phyloP scores from a whole-genome alignment of 2,888 invertebrate genomes.

The Lasioglossum leucozonium region DNA sequence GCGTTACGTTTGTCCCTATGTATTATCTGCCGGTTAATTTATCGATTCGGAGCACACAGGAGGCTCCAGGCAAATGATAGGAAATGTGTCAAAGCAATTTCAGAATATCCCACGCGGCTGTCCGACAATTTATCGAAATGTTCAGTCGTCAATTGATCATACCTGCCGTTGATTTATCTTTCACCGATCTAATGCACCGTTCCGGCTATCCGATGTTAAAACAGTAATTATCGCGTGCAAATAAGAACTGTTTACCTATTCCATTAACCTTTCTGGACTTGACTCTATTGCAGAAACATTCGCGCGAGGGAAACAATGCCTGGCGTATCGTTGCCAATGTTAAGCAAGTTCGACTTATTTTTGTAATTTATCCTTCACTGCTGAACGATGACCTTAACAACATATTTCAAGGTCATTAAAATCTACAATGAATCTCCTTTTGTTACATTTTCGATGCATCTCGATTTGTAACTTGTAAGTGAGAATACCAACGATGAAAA shows the following conservation, averaged over 20 bases:
- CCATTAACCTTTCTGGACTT: background rate
- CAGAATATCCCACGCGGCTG: constrained; percentile 47
- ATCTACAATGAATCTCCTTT: too few relatives aligned
- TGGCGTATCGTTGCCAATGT: background rate
- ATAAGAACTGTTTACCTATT: constrained; percentile 2
- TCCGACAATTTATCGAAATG: constrained; percentile 57
- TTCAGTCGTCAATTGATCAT: constrained; percentile 44
- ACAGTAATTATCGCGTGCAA: constrained; percentile 29
- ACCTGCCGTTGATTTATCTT: constrained; percentile 44
- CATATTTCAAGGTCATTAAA: too few relatives aligned
- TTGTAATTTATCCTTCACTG: too few relatives aligned
- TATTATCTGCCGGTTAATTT: constrained; percentile 56
- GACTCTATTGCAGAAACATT: background rate
- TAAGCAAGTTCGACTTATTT: background rate
- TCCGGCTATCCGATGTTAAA: constrained; percentile 2
- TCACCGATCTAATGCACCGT: constrained; percentile 42
- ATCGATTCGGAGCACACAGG: constrained; percentile 38
- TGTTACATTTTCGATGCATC: too few relatives aligned
- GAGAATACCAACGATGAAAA: too few relatives aligned
- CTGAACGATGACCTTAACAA: too few relatives aligned
- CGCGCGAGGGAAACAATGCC: background rate
- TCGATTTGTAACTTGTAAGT: too few relatives aligned
- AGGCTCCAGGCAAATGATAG: constrained; percentile 41
- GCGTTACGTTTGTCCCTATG: constrained; percentile 33
- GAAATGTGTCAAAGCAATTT: constrained; percentile 61